Evolutionary conservation across 2,113 vertebrate genomes (phyloP), one percentile per base, ranked within the genome.

Genomic region (Odontesthes bonariensis): DNA sequence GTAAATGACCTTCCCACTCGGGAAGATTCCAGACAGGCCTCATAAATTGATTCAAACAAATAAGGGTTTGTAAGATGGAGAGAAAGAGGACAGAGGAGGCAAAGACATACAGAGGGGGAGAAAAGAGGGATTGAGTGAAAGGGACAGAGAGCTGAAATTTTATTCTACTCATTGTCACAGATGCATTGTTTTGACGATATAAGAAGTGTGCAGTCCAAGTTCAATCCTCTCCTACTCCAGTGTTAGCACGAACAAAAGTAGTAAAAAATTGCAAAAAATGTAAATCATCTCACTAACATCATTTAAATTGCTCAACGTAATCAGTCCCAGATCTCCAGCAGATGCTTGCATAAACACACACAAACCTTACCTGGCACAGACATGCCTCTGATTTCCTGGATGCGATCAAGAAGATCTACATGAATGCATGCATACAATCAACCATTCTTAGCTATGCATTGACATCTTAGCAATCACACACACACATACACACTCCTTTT

Each of bases 21-120:
- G 31, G 63, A 19, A 75, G 58, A 83, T 89, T 88, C 81, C 76
- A 72, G 75, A 78, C 73, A 42, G 69, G 57, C 69, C 49, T 77
- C 81, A 74, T 80, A 69, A 80, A 86, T 86, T 14, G 85, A 75
- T 68, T 75, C 68, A 80, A 73, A 89, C 81, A 86, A 85, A 85
- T 20, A 55, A 67, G 51, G 33, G 66, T 53, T 76, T 88, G 86
- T 86, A 32, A 63, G 38, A 42, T 13, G 19, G 23, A 68, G 32
- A 13, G 5, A 62, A n/a, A 42, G 47, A 64, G 19, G 14, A 59
- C 20, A 57, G 53, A 47, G 44, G 54, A 76, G 42, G 59, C 33
- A 31, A 68, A 31, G 32, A 51, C 46, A 49, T 11, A 54, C 7
- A 27, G 51, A 72, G 58, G 35, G 35, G 35, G 35, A 69, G 65